These are phyloP conservation scores for Acrobasis repandana DNA, from an alignment of 2,888 invertebrate species.

Conservation along the genomic window DNA sequence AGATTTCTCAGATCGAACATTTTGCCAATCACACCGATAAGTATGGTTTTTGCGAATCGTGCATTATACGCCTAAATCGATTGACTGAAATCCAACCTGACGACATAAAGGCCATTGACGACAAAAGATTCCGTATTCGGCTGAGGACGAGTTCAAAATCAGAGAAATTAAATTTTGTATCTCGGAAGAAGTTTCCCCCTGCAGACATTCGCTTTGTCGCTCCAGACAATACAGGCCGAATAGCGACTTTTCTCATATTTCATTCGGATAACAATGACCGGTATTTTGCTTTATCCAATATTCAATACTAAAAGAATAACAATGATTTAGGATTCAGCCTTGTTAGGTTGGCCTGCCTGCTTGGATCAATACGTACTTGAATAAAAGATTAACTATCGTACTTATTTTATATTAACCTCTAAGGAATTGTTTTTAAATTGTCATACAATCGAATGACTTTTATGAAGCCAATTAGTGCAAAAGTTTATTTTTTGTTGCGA, in stretches of 20 bases:
- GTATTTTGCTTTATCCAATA: conserved; percentile 63
- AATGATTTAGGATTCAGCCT: conserved; percentile 3
- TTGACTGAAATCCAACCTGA: conserved; percentile 33
- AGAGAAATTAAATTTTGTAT: conserved; percentile 73
- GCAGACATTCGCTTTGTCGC: conserved; percentile 57
- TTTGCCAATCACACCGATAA: no score
- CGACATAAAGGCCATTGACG: conserved; percentile 65
- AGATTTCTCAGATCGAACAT: no score
- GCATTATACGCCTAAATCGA: no score
- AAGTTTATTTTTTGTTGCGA: no score
- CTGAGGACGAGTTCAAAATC: conserved; percentile 62
- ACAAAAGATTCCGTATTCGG: conserved; percentile 56
- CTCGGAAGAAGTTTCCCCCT: conserved; percentile 56
- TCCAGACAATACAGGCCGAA: conserved; percentile 60
- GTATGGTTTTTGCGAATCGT: no score
- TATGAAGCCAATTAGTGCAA: no score
- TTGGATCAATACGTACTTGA: not conserved
- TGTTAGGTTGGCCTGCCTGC: not conserved
- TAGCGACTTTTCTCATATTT: conserved; percentile 69
- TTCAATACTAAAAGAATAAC: conserved; percentile 51
- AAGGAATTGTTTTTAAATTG: no score
- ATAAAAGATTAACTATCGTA: not conserved
- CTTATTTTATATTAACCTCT: no score
- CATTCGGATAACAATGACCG: conserved; percentile 67
- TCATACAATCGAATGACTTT: no score